Evolutionary conservation across 2,113 vertebrate genomes (phyloP).

Genomic region (Megalops atlanticus): DNA sequence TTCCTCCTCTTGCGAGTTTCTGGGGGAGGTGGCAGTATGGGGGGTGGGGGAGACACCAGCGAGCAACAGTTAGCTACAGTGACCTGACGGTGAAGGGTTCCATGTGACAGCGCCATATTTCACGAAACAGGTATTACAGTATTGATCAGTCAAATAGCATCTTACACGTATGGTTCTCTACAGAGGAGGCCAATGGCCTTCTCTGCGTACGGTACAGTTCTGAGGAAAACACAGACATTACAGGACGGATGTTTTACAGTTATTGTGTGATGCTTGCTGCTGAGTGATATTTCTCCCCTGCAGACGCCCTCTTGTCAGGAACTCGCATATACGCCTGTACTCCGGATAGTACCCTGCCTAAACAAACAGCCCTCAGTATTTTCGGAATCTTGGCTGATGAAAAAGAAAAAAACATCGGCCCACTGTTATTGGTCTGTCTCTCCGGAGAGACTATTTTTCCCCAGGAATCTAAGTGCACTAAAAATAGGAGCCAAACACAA

Average conservation of each 20-base stretch:
- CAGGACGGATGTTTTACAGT: neutral
- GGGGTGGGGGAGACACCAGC: neutral
- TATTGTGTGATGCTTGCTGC: neutral
- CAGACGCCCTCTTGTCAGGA: neutral
- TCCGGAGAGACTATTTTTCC: neutral
- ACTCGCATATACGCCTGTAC: neutral
- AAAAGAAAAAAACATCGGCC: slow-evolving; percentile 16
- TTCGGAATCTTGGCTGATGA: neutral
- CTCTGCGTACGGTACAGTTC: neutral
- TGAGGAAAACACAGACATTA: neutral
- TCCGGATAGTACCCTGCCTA: neutral
- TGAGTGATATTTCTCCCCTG: neutral
- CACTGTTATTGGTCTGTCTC: neutral
- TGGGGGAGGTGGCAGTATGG: no score
- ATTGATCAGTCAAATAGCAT: neutral
- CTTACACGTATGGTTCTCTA: neutral
- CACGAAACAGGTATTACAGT: neutral
- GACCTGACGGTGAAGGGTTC: neutral
- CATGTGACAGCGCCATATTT: no score
- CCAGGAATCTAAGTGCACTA: neutral
- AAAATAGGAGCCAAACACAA: slow-evolving; percentile 13
- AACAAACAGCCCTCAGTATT: neutral
- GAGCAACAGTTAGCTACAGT: neutral
- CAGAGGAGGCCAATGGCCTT: neutral
- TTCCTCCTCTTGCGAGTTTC: slow-evolving; percentile 74